A percentile compares a stretch with the other conserved stretches of the same genome.
Conservation (phyloP, 2,888 invertebrate species). For the Gari tellinella region DNA sequence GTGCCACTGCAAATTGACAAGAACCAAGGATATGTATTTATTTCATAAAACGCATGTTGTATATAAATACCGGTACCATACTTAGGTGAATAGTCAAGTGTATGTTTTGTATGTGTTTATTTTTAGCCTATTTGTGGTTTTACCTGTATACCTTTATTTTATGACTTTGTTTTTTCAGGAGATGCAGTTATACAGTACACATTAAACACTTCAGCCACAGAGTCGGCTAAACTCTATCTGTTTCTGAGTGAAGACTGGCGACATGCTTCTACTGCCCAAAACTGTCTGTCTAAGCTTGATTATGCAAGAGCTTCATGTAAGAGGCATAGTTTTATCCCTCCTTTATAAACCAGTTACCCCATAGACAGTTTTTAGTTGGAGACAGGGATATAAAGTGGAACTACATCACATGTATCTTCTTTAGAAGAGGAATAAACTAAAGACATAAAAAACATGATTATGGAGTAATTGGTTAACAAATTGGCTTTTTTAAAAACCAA, state of each 20-base stretch:
- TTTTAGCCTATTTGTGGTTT: background rate
- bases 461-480: too few relatives aligned
- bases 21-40: background rate
- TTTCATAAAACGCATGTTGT: too few relatives aligned
- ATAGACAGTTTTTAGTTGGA: too few relatives aligned
- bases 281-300: conserved; percentile 71
- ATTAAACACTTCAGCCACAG: conserved; percentile 68
- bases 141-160: background rate
- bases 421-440: too few relatives aligned
- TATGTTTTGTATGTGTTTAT: background rate
- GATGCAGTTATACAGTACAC: conserved; percentile 75
- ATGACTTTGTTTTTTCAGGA: conserved; percentile 56
- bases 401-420: too few relatives aligned
- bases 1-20: background rate
- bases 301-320: conserved; percentile 75
- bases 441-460: too few relatives aligned
- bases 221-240: conserved; percentile 69
- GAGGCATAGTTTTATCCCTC: conserved; percentile 16
- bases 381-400: too few relatives aligned
- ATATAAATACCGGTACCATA: too few relatives aligned
- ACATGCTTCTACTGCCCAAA: conserved; percentile 63
- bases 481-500: too few relatives aligned
- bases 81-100: too few relatives aligned
- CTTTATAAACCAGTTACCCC: too few relatives aligned
- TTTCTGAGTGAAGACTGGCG: conserved; percentile 79